Conservation (phyloP, 2,797 vertebrate genomes). For the Notamacropus eugenii region DNA sequence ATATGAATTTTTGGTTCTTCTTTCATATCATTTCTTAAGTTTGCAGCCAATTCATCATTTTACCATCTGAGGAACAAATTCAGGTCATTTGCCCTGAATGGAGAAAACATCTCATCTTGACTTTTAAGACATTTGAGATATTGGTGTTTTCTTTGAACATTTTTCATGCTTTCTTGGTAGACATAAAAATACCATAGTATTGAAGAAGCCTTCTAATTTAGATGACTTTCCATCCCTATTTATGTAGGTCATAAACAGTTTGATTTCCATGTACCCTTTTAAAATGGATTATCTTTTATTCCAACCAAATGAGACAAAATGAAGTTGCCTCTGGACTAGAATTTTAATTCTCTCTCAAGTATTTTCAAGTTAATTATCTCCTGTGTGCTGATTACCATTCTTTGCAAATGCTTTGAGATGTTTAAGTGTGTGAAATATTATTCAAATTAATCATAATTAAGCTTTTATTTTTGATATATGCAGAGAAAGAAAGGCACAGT, state of each 20-base stretch:
- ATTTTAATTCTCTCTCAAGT: constrained; percentile 11
- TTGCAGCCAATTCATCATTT: not conserved
- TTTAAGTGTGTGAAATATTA: not conserved
- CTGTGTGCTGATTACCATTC: not conserved
- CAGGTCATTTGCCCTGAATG: not conserved
- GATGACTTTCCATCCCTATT: not conserved
- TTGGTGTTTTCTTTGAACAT: not conserved
- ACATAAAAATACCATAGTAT: not conserved
- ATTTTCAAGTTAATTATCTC: not conserved
- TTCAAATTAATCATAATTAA: constrained; percentile 8
- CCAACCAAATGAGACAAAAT: constrained; percentile 10
- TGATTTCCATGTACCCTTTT: not conserved
- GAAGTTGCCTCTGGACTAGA: not conserved
- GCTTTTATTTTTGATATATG: not conserved
- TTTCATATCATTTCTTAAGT: not conserved
- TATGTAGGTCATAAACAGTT: not conserved
- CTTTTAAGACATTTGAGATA: not conserved
- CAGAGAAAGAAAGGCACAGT: not conserved
- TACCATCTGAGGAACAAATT: not conserved
- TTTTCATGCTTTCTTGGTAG: not conserved
- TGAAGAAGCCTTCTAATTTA: not conserved
- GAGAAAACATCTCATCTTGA: not conserved
- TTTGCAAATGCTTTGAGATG: constrained; percentile 19
- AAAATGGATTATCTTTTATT: not conserved
- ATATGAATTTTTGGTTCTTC: not conserved